phyloP scores from a whole-genome alignment of 2,888 invertebrate genomes.

The Actias luna region DNA sequence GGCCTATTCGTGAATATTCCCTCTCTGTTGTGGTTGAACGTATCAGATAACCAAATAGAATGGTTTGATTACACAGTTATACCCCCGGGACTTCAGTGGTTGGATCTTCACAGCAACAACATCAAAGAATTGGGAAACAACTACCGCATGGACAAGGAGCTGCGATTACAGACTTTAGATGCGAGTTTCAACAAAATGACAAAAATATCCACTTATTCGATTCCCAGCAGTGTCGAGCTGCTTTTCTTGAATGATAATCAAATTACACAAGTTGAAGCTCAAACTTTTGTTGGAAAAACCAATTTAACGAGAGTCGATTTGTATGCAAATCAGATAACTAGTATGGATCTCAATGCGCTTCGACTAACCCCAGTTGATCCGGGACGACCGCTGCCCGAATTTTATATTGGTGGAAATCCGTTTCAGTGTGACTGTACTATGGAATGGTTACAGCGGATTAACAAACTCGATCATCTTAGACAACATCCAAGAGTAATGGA shows the following conservation, averaged over 20 bases:
- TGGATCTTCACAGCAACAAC: conserved; percentile 94
- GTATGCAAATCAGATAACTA: conserved; percentile 94
- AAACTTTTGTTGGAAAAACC: conserved; percentile 93
- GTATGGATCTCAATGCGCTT: conserved; percentile 94
- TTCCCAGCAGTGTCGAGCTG: conserved; percentile 92
- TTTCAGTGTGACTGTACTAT: conserved; percentile 97
- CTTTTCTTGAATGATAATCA: conserved; percentile 94
- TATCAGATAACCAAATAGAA: conserved; percentile 93
- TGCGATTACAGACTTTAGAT: conserved; percentile 91
- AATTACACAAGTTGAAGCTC: conserved; percentile 91
- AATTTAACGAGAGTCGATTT: conserved; percentile 95
- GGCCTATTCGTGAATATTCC: conserved; percentile 92
- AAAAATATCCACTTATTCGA: conserved; percentile 87
- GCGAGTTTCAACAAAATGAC: conserved; percentile 94
- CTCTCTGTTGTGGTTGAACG: conserved; percentile 93
- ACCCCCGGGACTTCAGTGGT: conserved; percentile 91
- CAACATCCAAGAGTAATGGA: conserved; percentile 96
- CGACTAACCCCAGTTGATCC: conserved; percentile 90
- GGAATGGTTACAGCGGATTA: conserved; percentile 96
- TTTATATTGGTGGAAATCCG: conserved; percentile 96
- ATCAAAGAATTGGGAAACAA: conserved; percentile 90
- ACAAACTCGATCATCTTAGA: conserved; percentile 89
- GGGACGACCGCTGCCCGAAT: conserved; percentile 90
- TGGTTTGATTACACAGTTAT: conserved; percentile 94
- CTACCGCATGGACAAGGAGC: conserved; percentile 85